Evolutionary conservation across 2,888 invertebrate species (phyloP).

Genomic region (Loripinus fragilis): DNA sequence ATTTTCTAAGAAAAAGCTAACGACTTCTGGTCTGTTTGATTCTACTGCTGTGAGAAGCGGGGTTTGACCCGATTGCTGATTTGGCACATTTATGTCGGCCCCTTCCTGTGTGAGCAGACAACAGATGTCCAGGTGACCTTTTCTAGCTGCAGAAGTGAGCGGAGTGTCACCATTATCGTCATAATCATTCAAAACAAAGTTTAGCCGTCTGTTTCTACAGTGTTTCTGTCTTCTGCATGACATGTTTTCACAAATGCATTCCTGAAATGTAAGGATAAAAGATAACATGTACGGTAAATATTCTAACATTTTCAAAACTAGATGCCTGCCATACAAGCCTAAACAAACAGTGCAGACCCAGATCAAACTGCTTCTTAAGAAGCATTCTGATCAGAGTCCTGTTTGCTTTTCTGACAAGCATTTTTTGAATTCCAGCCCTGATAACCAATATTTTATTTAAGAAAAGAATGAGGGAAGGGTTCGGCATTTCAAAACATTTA

Average conservation of each 20-base stretch:
- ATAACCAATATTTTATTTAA: no score
- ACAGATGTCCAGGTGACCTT: constrained; percentile 95
- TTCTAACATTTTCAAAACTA: no score
- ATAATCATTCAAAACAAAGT: constrained; percentile 32
- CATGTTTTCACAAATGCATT: constrained; percentile 2
- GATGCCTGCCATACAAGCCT: no score
- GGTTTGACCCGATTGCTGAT: constrained; percentile 84
- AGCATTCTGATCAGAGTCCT: no score
- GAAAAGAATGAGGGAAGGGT: no score
- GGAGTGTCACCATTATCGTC: constrained; percentile 69
- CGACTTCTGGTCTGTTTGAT: constrained; percentile 91
- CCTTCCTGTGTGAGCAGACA: constrained; percentile 92
- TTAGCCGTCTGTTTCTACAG: background rate
- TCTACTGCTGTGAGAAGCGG: constrained; percentile 93
- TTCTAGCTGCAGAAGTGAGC: constrained; percentile 62
- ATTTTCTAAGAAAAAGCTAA: constrained; percentile 93
- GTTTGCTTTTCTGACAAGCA: no score
- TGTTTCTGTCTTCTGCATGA: background rate
- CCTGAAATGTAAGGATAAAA: no score
- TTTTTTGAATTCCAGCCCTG: no score
- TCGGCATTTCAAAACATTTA: no score
- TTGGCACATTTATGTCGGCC: constrained; percentile 91
- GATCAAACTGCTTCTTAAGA: no score
- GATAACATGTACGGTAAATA: no score
- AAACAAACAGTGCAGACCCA: no score